Evolutionary conservation across 2,888 invertebrate genomes (phyloP).

Genomic region (Baronia brevicornis): DNA sequence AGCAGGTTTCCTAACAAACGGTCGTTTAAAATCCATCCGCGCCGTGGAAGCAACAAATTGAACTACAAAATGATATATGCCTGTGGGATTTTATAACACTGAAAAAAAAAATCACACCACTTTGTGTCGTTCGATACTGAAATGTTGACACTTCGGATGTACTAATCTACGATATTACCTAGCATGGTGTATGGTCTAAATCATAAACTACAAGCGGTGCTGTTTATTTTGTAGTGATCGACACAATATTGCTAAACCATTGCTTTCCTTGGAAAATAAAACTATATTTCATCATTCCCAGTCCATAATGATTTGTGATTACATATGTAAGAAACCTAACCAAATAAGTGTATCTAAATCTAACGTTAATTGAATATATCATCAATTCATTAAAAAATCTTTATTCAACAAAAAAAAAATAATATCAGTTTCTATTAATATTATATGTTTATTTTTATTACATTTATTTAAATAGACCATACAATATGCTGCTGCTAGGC

Average conservation of each 20-base stretch:
- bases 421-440: no score
- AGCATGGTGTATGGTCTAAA: constrained; percentile 25
- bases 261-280: not conserved
- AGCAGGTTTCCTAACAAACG: constrained; percentile 12
- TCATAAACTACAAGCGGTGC: constrained; percentile 10
- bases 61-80: constrained; percentile 26
- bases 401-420: no score
- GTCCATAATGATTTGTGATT: no score
- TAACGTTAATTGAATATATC: no score
- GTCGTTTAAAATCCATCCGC: constrained; percentile 24
- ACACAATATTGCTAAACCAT: not conserved
- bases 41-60: constrained; percentile 34
- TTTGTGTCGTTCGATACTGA: constrained; percentile 46
- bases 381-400: no score
- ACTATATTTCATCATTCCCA: constrained; percentile 7
- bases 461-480: no score
- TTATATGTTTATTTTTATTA: no score
- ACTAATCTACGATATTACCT: constrained; percentile 48
- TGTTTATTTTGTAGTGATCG: not conserved
- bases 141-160: constrained; percentile 45
- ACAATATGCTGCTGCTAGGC: no score
- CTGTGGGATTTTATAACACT: constrained; percentile 22
- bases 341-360: no score
- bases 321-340: no score
- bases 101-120: constrained; percentile 36